Conservation (phyloP, 2,797 vertebrate genomes). For the Pseudocheirus occidentalis region DNA sequence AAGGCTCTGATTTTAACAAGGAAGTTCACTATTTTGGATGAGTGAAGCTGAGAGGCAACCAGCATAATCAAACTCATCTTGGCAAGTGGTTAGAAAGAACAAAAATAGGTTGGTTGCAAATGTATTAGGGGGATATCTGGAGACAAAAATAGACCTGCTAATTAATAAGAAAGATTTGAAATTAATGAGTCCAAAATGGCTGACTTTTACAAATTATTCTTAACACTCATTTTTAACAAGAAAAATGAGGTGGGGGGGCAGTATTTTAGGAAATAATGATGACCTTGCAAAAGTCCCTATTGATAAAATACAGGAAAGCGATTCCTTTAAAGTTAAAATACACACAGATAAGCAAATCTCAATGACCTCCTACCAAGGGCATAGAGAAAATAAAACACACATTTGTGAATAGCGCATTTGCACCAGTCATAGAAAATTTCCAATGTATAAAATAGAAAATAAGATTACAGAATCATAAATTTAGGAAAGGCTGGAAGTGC, state of each 20-base stretch:
- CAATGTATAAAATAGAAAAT: slow-evolving; percentile 19
- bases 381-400: not conserved
- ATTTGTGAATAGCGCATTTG: not conserved
- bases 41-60: not conserved
- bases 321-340: not conserved
- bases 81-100: not conserved
- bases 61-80: not conserved
- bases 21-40: not conserved
- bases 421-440: not conserved
- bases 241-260: not conserved
- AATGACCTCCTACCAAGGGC: not conserved
- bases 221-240: slow-evolving; percentile 9
- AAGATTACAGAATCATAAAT: not conserved
- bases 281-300: slow-evolving; percentile 40
- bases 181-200: slow-evolving; percentile 19
- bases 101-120: slow-evolving; percentile 8
- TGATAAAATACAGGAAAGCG: not conserved
- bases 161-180: slow-evolving; percentile 12
- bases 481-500: not conserved
- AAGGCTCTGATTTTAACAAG: not conserved
- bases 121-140: not conserved
- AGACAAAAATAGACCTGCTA: slow-evolving; percentile 16
- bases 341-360: not conserved
- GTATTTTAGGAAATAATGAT: not conserved
- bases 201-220: slow-evolving; percentile 18